Conservation (phyloP, 2,888 invertebrate genomes). For the Osmoderma eremita region DNA sequence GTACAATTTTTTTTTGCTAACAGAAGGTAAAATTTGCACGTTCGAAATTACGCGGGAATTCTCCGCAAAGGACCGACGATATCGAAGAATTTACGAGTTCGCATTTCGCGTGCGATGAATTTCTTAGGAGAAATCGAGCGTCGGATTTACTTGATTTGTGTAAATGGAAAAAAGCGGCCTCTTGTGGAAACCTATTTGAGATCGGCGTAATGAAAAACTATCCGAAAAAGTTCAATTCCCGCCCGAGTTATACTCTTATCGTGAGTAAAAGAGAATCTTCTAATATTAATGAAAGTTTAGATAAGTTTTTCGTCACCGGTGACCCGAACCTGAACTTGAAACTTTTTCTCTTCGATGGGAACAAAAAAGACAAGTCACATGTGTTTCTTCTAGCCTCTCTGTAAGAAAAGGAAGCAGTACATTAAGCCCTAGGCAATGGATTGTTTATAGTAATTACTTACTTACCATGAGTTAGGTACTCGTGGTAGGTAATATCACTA, state of each 20-base stretch:
- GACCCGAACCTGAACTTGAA: slow-evolving; percentile 39
- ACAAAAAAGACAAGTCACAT: slow-evolving; percentile 26
- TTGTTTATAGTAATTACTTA: slow-evolving; percentile 37
- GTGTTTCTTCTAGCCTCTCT: slow-evolving; percentile 31
- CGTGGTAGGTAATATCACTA: no score
- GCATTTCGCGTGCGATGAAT: slow-evolving; percentile 4
- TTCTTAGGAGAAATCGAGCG: slow-evolving; percentile 15
- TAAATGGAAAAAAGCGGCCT: slow-evolving; percentile 23
- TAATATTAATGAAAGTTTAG: slow-evolving; percentile 44
- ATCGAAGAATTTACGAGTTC: slow-evolving; percentile 7
- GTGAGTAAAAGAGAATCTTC: slow-evolving; percentile 36
- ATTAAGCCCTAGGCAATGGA: slow-evolving; percentile 36
- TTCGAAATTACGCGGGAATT: no score
- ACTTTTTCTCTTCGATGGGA: slow-evolving; percentile 27
- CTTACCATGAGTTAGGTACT: no score
- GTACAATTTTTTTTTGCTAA: no score
- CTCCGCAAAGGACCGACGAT: not conserved
- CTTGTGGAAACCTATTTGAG: slow-evolving; percentile 20
- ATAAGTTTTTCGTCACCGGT: slow-evolving; percentile 39
- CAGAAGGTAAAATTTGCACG: no score
- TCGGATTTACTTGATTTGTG: slow-evolving; percentile 35
- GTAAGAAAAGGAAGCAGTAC: slow-evolving; percentile 19
- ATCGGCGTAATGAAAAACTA: slow-evolving; percentile 36
- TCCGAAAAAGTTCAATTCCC: slow-evolving; percentile 31
- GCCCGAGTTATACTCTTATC: slow-evolving; percentile 34